Conservation (phyloP, 2,797 vertebrate genomes). For the Decapterus maruadsi region DNA sequence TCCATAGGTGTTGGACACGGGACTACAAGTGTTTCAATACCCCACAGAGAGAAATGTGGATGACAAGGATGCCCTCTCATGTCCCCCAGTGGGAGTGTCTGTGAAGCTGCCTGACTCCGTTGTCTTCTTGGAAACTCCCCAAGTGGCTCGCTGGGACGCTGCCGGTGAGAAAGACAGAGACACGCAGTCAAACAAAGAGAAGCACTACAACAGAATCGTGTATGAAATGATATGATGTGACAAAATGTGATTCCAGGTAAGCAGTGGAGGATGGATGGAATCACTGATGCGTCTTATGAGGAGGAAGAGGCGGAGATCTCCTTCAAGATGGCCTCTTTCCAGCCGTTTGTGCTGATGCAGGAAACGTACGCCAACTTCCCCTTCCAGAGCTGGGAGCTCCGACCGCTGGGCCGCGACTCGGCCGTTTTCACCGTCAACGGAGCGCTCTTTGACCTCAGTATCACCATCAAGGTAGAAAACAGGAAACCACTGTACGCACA, state of each 20-base stretch:
- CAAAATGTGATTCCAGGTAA: constrained; percentile 73
- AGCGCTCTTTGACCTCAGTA: constrained; percentile 83
- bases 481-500: not conserved
- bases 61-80: constrained; percentile 54
- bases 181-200: not conserved
- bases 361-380: constrained; percentile 90
- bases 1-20: constrained; percentile 83
- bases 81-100: constrained; percentile 80
- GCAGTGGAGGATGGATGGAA: constrained; percentile 89
- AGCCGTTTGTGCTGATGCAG: constrained; percentile 88
- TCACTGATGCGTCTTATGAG: constrained; percentile 77
- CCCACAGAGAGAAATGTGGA: constrained; percentile 64
- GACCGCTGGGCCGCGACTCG: constrained; percentile 82
- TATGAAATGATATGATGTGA: not conserved
- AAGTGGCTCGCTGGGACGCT: constrained; percentile 89
- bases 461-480: constrained; percentile 87
- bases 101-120: constrained; percentile 82
- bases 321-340: constrained; percentile 86
- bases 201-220: not conserved
- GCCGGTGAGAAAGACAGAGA: constrained; percentile 75
- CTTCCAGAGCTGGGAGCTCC: constrained; percentile 90
- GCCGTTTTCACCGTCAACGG: constrained; percentile 83
- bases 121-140: constrained; percentile 87
- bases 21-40: constrained; percentile 84
- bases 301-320: constrained; percentile 76